Percentiles rank a stretch among this genome's conserved stretches.
phyloP scores from a whole-genome alignment of 2,888 invertebrate genomes.

The Portevinia maculata region DNA sequence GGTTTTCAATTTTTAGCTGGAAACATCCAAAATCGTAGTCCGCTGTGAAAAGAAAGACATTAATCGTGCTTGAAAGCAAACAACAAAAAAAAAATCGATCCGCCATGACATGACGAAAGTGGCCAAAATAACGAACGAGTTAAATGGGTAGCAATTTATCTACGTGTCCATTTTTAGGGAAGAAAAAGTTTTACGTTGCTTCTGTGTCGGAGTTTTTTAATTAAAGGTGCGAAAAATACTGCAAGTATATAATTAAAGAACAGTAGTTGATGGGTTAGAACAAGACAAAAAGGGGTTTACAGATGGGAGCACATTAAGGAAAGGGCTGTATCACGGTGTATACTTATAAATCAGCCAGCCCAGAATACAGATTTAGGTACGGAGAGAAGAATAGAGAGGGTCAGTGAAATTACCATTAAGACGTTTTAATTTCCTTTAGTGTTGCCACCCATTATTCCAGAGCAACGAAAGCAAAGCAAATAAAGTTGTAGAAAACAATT shows the following conservation, averaged over 20 bases:
- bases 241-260: constrained; percentile 54
- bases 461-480: neutral
- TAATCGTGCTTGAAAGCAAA: constrained; percentile 42
- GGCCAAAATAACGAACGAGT: constrained; percentile 60
- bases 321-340: constrained; percentile 49
- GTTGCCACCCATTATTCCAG: constrained; percentile 16
- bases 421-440: constrained; percentile 67
- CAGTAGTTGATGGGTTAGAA: constrained; percentile 55
- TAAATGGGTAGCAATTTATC: constrained; percentile 55
- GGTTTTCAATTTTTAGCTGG: constrained; percentile 64
- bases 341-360: constrained; percentile 62
- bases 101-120: constrained; percentile 59
- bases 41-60: constrained; percentile 45
- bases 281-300: constrained; percentile 35
- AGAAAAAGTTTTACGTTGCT: constrained; percentile 18
- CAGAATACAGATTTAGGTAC: constrained; percentile 47
- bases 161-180: constrained; percentile 26
- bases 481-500: neutral
- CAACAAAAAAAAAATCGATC: constrained; percentile 46
- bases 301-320: constrained; percentile 17
- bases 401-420: constrained; percentile 52
- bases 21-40: constrained; percentile 14
- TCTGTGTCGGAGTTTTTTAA: constrained; percentile 47
- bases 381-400: neutral
- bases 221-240: constrained; percentile 72